A percentile compares a stretch with the other conserved stretches of the same genome.
Evolutionary conservation across 2,797 vertebrate species (phyloP).

Genomic region (Megaceryle alcyon): DNA sequence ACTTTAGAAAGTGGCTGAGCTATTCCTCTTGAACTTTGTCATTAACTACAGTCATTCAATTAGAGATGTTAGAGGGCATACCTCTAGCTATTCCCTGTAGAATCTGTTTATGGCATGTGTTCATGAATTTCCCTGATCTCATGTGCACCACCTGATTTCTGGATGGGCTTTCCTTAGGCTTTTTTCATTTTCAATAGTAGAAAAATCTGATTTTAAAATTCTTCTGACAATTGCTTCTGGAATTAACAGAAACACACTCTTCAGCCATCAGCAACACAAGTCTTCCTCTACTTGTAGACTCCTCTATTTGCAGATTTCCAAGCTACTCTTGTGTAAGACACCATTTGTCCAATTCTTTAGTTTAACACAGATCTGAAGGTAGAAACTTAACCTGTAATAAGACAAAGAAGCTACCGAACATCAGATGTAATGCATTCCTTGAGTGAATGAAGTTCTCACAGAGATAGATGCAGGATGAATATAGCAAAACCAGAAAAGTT

Average conservation of each 20-base stretch:
- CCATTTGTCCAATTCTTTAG: not conserved
- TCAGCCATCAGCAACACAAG: not conserved
- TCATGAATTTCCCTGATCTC: not conserved
- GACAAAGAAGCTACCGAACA: not conserved
- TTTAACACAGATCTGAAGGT: not conserved
- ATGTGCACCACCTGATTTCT: not conserved
- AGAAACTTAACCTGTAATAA: not conserved
- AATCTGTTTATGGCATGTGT: not conserved
- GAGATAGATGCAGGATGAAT: not conserved
- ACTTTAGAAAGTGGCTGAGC: not conserved
- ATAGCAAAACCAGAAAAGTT: not conserved
- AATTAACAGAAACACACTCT: not conserved
- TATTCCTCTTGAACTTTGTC: not conserved
- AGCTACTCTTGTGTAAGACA: not conserved
- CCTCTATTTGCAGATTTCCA: not conserved
- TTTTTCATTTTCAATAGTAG: not conserved
- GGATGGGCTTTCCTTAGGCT: not conserved
- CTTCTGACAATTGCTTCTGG: not conserved
- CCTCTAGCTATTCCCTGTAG: not conserved
- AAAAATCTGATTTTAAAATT: not conserved
- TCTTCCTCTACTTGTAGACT: not conserved
- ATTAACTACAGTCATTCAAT: not conserved
- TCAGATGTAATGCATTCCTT: not conserved
- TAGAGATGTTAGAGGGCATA: not conserved
- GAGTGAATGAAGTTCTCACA: not conserved